Evolutionary conservation across 2,888 invertebrate genomes (phyloP).

Genomic region (Drosophila ustulata): DNA sequence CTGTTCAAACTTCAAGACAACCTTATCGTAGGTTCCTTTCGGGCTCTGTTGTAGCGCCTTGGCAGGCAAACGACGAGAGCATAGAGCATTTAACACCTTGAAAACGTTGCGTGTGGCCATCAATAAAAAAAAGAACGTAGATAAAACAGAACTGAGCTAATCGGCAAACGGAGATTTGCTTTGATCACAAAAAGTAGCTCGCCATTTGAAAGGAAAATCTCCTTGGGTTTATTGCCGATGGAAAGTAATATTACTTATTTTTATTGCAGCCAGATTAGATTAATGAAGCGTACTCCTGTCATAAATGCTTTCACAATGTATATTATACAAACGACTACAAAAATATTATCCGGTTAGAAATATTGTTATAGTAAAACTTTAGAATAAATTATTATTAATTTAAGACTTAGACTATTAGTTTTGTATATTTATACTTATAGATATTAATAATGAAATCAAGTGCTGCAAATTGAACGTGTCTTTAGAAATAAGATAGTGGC

Average conservation of each 20-base stretch:
- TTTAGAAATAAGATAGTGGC: not conserved
- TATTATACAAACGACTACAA: not conserved
- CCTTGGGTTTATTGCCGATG: not conserved
- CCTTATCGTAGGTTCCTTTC: conserved; percentile 51
- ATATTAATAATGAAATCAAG: not conserved
- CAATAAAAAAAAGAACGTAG: conserved; percentile 18
- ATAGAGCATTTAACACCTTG: conserved; percentile 65
- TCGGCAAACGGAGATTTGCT: conserved; percentile 6
- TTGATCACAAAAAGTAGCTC: conserved; percentile 9
- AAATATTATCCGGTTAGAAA: too few species aligned
- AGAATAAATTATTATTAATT: too few species aligned
- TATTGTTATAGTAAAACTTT: too few species aligned
- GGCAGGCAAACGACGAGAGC: conserved; percentile 35
- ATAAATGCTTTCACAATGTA: not conserved
- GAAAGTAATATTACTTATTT: not conserved
- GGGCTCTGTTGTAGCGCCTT: conserved; percentile 13
- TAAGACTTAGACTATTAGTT: too few species aligned
- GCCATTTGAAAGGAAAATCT: not conserved
- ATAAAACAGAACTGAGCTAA: conserved; percentile 20
- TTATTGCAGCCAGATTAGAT: not conserved
- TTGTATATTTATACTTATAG: not conserved
- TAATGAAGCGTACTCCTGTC: not conserved
- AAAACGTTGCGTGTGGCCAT: conserved; percentile 52
- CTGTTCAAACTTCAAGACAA: conserved; percentile 54
- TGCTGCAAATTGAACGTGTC: conserved; percentile 9